Evolutionary conservation across 2,888 invertebrate genomes (phyloP).

Genomic region (Julus scandinavius): DNA sequence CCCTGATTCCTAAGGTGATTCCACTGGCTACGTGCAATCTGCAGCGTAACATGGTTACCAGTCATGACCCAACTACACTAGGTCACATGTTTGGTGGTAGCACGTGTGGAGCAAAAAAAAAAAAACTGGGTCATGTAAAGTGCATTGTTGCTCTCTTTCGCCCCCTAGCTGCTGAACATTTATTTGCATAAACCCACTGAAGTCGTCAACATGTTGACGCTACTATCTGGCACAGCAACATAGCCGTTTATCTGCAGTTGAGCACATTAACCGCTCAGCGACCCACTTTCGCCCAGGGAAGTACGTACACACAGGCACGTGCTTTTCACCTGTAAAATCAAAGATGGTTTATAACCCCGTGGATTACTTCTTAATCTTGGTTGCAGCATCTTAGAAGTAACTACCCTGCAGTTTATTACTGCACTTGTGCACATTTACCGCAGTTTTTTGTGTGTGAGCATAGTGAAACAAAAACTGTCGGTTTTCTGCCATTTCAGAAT

Average conservation of each 20-base stretch:
- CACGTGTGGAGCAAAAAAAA: not conserved
- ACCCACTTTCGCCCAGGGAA: not conserved
- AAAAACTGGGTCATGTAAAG: not conserved
- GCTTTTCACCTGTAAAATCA: not conserved
- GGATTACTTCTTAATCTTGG: not conserved
- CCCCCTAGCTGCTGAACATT: not conserved
- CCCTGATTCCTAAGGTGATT: not conserved
- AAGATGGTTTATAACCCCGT: not conserved
- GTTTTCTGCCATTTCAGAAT: too few species aligned
- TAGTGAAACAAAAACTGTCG: too few species aligned
- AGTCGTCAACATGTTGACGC: not conserved
- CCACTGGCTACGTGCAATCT: not conserved
- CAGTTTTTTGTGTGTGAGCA: too few species aligned
- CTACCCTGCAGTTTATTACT: not conserved
- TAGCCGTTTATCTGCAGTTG: not conserved
- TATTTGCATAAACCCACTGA: not conserved
- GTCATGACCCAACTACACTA: not conserved
- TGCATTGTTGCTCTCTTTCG: not conserved
- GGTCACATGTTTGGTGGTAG: not conserved
- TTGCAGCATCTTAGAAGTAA: not conserved
- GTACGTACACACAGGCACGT: not conserved
- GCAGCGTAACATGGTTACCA: not conserved
- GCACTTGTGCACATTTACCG: too few species aligned
- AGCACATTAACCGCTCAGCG: conserved; percentile 3
- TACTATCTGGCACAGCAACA: not conserved